Evolutionary conservation across 1,140 invertebrate species (phyloP).

Genomic region (Eciton burchellii): DNA sequence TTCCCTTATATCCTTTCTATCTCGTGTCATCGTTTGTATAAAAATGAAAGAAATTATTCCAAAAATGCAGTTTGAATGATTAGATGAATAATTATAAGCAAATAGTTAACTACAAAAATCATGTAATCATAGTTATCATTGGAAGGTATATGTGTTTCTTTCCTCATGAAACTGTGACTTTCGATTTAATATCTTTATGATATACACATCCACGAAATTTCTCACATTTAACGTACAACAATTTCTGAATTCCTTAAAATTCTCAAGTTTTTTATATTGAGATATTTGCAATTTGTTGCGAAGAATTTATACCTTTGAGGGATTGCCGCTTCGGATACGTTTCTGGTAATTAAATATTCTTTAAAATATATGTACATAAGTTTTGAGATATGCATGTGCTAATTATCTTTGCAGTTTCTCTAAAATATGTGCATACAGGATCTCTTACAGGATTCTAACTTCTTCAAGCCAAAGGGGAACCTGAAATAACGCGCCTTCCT

Average conservation of each 20-base stretch:
- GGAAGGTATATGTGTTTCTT: constrained; percentile 69
- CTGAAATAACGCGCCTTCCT: constrained; percentile 67
- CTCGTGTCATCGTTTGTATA: constrained; percentile 67
- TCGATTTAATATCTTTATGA: constrained; percentile 32
- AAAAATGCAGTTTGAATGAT: constrained; percentile 74
- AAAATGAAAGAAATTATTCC: constrained; percentile 76
- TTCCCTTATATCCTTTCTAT: constrained; percentile 57
- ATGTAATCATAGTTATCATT: constrained; percentile 75
- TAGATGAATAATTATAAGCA: constrained; percentile 72
- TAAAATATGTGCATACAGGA: not conserved
- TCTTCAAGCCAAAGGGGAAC: constrained; percentile 23
- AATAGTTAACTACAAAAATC: constrained; percentile 64
- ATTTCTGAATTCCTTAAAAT: not conserved
- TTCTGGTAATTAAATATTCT: constrained; percentile 35
- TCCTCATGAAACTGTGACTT: constrained; percentile 30
- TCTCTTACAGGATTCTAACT: not conserved
- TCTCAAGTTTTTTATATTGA: constrained; percentile 6
- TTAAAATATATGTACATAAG: constrained; percentile 31
- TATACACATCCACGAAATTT: constrained; percentile 16
- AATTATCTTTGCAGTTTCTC: constrained; percentile 28
- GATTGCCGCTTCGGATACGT: constrained; percentile 30
- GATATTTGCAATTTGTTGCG: constrained; percentile 25
- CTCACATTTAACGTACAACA: not conserved
- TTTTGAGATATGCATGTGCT: constrained; percentile 29
- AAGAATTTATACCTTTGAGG: constrained; percentile 14